A percentile compares a stretch with the other conserved stretches of the same genome.
phyloP scores from a whole-genome alignment of 2,797 vertebrate genomes.

The Characodon lateralis region DNA sequence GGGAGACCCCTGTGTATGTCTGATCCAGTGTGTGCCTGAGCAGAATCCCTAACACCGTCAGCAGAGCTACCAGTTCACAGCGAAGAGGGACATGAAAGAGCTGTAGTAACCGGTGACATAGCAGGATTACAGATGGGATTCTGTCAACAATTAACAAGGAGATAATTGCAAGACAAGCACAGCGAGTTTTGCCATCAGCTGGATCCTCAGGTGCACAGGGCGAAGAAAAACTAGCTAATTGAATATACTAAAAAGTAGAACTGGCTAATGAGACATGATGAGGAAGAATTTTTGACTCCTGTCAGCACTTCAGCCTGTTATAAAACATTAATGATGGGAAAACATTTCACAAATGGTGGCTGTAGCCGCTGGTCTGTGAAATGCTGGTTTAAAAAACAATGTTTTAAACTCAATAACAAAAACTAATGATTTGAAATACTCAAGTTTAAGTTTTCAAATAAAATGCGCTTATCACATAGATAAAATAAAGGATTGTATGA shows the following conservation, averaged over 20 bases:
- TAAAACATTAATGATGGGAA: constrained; percentile 45
- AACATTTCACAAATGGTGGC: constrained; percentile 33
- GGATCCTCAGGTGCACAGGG: constrained; percentile 49
- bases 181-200: constrained; percentile 35
- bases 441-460: not conserved
- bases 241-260: constrained; percentile 51
- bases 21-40: constrained; percentile 51
- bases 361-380: constrained; percentile 16
- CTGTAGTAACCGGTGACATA: constrained; percentile 41
- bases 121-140: constrained; percentile 58
- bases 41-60: constrained; percentile 56
- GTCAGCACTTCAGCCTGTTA: constrained; percentile 52
- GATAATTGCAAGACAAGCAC: constrained; percentile 52
- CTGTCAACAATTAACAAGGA: constrained; percentile 59
- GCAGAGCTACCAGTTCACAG: constrained; percentile 47
- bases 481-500: not conserved
- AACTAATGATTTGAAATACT: not conserved
- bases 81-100: constrained; percentile 55
- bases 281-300: constrained; percentile 52
- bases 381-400: constrained; percentile 10
- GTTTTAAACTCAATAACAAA: not conserved
- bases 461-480: not conserved
- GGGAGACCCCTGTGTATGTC: constrained; percentile 52
- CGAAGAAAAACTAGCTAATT: constrained; percentile 53
- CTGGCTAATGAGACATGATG: constrained; percentile 63